Conservation (phyloP, 64 coral and sea anemone species). For the Montipora foliosa region DNA sequence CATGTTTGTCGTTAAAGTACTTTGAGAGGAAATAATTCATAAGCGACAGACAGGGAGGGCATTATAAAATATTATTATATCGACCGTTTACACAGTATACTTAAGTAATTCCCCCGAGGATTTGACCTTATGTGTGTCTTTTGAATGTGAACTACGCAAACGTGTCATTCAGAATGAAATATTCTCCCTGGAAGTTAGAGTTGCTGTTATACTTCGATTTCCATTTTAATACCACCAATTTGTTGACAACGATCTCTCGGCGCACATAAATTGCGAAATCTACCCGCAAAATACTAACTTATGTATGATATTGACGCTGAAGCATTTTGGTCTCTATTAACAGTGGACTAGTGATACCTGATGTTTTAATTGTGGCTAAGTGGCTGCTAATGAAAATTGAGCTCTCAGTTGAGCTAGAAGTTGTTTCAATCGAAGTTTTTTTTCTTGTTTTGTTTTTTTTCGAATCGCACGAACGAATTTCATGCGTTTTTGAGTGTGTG, state of each 20-base stretch:
- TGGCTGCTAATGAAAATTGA: slow-evolving; percentile 14
- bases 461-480: background rate
- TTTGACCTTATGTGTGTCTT: background rate
- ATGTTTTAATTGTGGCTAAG: slow-evolving; percentile 6
- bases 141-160: background rate
- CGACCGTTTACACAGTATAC: background rate
- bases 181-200: background rate
- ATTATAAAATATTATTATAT: background rate
- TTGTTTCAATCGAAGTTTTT: background rate
- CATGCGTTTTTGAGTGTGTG: no score
- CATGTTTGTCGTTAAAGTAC: background rate
- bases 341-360: slow-evolving; percentile 1
- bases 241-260: background rate
- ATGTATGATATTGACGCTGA: background rate
- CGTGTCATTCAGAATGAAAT: background rate
- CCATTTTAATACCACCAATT: no score
- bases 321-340: background rate
- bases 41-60: background rate
- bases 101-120: slow-evolving; percentile 4
- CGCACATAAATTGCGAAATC: background rate
- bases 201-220: no score
- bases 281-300: background rate
- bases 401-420: background rate
- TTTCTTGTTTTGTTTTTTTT: background rate
- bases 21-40: background rate